These are phyloP conservation scores for Melinopterus prodromus DNA, from an alignment of 2,888 invertebrate species.

Conservation along the genomic window DNA sequence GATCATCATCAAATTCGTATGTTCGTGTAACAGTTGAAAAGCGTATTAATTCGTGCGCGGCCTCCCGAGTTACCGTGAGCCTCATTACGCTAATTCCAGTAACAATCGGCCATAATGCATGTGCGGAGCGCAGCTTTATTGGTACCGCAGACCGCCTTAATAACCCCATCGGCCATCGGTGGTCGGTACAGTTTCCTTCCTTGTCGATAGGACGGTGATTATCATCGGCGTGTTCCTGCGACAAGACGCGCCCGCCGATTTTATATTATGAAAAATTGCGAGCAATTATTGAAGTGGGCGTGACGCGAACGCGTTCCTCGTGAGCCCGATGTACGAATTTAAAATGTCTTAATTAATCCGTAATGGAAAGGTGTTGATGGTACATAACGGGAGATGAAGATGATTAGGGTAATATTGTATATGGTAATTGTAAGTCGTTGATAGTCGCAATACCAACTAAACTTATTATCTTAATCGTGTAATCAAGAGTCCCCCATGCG, in stretches of 20 bases:
- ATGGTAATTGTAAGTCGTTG: no score
- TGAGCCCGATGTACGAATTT: neutral
- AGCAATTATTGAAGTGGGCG: neutral
- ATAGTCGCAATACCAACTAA: no score
- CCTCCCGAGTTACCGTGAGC: conserved; percentile 45
- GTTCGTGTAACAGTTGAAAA: conserved; percentile 37
- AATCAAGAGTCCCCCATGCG: no score
- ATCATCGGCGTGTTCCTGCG: neutral
- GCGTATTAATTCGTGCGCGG: conserved; percentile 42
- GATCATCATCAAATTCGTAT: conserved; percentile 43
- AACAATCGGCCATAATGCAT: conserved; percentile 53
- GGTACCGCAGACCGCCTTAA: conserved; percentile 57
- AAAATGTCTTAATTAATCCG: neutral
- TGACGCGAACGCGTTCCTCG: neutral
- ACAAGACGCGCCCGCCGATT: neutral
- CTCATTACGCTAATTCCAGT: conserved; percentile 54
- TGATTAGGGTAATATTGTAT: no score
- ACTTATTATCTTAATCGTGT: no score
- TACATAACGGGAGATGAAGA: no score
- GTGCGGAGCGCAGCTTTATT: conserved; percentile 53
- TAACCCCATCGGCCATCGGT: conserved; percentile 41
- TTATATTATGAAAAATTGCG: neutral
- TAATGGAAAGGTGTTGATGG: neutral
- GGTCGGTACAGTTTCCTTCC: neutral
- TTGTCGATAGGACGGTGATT: neutral